phyloP scores from a whole-genome alignment of 2,888 invertebrate genomes.

The Theristus sp. region DNA sequence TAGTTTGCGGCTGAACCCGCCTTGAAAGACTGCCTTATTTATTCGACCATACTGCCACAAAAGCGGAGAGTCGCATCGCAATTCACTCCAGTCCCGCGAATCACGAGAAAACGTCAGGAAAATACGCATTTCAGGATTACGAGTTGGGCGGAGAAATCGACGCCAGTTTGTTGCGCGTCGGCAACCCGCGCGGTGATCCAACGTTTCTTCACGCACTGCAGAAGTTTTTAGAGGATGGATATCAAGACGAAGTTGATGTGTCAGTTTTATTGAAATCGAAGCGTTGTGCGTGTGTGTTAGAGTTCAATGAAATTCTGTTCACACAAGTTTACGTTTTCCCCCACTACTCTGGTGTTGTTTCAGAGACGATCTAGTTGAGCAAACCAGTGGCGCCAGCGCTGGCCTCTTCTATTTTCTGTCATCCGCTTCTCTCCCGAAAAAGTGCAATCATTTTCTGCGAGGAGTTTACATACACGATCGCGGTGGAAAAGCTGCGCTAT shows the following conservation, averaged over 20 bases:
- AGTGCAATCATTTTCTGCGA: conserved; percentile 43
- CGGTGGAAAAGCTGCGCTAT: conserved; percentile 40
- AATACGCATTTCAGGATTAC: conserved; percentile 1
- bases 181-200: conserved; percentile 8
- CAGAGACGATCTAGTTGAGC: conserved; percentile 39
- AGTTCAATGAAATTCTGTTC: too few relatives aligned
- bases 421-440: conserved; percentile 10
- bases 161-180: conserved; percentile 10
- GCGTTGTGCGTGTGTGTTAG: too few relatives aligned
- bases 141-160: conserved; percentile 4
- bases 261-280: background rate
- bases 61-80: too few relatives aligned
- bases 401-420: conserved; percentile 41
- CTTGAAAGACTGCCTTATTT: too few relatives aligned
- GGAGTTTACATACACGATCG: conserved; percentile 47
- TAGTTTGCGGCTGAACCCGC: too few relatives aligned
- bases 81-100: too few relatives aligned
- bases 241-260: background rate
- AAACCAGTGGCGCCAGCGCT: conserved; percentile 45
- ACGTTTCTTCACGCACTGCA: conserved; percentile 7
- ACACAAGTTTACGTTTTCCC: too few relatives aligned
- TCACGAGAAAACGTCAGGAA: too few relatives aligned
- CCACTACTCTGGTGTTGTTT: background rate
- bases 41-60: too few relatives aligned
- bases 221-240: conserved; percentile 5